Conservation (phyloP, 37 sponge, comb jelly and placozoan species). For the Ianthella basta region DNA sequence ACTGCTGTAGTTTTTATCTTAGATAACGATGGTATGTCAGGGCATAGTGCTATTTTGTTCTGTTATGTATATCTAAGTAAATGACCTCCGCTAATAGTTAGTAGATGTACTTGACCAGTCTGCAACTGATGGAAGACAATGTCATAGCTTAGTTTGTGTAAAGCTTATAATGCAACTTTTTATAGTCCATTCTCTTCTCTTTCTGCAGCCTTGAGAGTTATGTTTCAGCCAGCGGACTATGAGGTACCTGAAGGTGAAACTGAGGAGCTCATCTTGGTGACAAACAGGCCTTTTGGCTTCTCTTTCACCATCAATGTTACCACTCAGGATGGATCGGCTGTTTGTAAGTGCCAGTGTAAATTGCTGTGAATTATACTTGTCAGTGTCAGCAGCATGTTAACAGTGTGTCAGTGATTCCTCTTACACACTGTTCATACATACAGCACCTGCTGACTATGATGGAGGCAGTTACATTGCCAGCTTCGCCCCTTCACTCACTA, state of each 20-base stretch:
- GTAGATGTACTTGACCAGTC: background rate
- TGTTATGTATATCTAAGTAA: too few relatives aligned
- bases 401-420: too few relatives aligned
- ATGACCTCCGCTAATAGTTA: background rate
- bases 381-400: too few relatives aligned
- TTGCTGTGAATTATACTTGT: too few relatives aligned
- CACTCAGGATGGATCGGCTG: constrained; percentile 1
- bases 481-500: too few relatives aligned
- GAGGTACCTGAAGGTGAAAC: constrained; percentile 18
- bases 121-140: background rate
- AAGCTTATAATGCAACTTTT: too few relatives aligned
- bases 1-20: background rate
- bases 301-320: background rate
- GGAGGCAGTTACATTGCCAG: too few relatives aligned
- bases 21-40: constrained; percentile 29
- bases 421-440: too few relatives aligned
- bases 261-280: background rate
- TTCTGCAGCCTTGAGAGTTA: background rate
- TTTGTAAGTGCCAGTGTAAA: constrained; percentile 1
- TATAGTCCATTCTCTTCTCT: too few relatives aligned
- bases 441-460: too few relatives aligned
- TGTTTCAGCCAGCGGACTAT: background rate
- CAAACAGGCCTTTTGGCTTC: background rate
- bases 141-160: background rate
- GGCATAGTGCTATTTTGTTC: too few relatives aligned